Conservation (phyloP, 2,888 invertebrate genomes). For the Cephus runcator region DNA sequence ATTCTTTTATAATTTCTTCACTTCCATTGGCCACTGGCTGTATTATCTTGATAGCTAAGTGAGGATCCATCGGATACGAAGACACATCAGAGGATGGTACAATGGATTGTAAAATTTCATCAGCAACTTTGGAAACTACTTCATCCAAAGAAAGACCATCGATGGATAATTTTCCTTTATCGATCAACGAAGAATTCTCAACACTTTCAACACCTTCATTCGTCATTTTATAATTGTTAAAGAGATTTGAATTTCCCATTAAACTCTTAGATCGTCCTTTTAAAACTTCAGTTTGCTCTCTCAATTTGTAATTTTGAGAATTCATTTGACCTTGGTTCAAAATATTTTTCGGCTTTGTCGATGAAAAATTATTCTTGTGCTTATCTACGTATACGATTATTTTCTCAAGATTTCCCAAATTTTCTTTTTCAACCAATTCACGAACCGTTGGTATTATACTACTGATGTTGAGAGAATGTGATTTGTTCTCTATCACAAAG, state of each 20-base stretch:
- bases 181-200: neutral
- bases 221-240: neutral
- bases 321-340: neutral
- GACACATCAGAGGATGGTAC: slow-evolving; percentile 1
- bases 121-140: slow-evolving; percentile 31
- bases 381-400: slow-evolving; percentile 41
- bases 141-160: slow-evolving; percentile 27
- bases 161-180: slow-evolving; percentile 4
- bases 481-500: slow-evolving; percentile 14
- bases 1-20: slow-evolving; percentile 31
- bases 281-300: neutral
- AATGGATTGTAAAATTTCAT: slow-evolving; percentile 31
- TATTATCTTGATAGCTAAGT: slow-evolving; percentile 30
- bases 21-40: slow-evolving; percentile 26
- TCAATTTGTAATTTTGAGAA: neutral
- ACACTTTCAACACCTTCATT: neutral
- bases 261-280: neutral
- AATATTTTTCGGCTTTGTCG: neutral
- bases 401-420: slow-evolving; percentile 37
- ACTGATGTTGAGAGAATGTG: slow-evolving; percentile 21
- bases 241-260: neutral
- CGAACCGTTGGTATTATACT: slow-evolving; percentile 33
- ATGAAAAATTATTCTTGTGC: slow-evolving; percentile 16
- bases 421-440: slow-evolving; percentile 30
- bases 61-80: slow-evolving; percentile 19